Evolutionary conservation across 37 sponge, comb jelly and placozoan genomes (phyloP).

Genomic region (Axinella damicornis): DNA sequence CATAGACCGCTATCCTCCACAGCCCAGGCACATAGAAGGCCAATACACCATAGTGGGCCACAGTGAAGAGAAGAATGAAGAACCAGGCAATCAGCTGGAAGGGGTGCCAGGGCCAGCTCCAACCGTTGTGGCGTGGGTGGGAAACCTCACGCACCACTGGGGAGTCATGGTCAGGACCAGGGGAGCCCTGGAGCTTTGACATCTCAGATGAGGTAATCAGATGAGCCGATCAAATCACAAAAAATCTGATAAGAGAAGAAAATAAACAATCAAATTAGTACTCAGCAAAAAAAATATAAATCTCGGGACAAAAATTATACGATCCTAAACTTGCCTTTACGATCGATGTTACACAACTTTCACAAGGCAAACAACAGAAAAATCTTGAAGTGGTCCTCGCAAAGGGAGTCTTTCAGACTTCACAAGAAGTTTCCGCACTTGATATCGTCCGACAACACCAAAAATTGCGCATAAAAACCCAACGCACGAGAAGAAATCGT

Average conservation of each 20-base stretch:
- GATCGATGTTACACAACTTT: too few relatives aligned
- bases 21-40: constrained; percentile 70
- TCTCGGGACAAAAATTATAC: neutral
- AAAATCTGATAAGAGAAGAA: neutral
- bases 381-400: too few relatives aligned
- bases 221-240: neutral
- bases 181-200: neutral
- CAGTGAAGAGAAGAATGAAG: constrained; percentile 54
- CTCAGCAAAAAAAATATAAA: neutral
- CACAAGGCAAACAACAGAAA: too few relatives aligned
- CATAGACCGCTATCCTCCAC: constrained; percentile 45
- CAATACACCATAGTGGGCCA: constrained; percentile 75
- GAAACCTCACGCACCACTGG: neutral
- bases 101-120: constrained; percentile 86
- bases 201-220: neutral
- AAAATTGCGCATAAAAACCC: too few relatives aligned
- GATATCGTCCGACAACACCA: too few relatives aligned
- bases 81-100: constrained; percentile 80
- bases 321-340: neutral
- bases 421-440: too few relatives aligned
- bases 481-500: too few relatives aligned
- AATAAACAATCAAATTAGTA: neutral
- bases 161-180: too few relatives aligned
- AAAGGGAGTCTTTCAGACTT: too few relatives aligned
- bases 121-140: constrained; percentile 78